A percentile compares a stretch with the other conserved stretches of the same genome.
Evolutionary conservation across 2,797 vertebrate species (phyloP).

Genomic region (Tachyglossus aculeatus): DNA sequence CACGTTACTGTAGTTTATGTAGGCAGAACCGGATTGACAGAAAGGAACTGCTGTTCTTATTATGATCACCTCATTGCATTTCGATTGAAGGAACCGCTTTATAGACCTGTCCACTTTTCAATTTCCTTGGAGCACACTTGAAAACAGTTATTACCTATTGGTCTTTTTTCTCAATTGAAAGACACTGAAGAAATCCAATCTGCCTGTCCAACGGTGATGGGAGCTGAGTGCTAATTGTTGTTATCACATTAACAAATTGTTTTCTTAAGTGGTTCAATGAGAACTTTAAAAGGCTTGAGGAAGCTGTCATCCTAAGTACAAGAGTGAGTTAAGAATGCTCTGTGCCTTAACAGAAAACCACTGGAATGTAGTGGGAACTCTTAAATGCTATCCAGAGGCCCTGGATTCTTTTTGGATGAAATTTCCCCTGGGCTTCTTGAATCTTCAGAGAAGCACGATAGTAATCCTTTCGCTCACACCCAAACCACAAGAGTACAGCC

Average conservation of each 20-base stretch:
- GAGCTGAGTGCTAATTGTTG: neutral
- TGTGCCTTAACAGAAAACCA: no score
- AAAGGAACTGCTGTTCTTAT: neutral
- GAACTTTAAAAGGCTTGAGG: neutral
- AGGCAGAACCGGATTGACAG: no score
- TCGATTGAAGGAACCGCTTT: neutral
- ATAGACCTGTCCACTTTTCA: neutral
- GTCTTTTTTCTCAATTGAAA: neutral
- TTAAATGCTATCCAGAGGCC: no score
- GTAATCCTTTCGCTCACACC: no score
- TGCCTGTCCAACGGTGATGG: neutral
- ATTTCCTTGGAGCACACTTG: neutral
- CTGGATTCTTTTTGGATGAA: no score
- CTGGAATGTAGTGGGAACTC: no score
- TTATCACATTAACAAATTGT: neutral
- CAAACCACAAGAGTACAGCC: no score
- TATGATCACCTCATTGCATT: neutral
- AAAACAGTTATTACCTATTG: neutral
- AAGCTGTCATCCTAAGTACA: neutral
- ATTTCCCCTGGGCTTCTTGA: no score
- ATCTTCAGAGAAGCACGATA: no score
- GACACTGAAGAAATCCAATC: neutral
- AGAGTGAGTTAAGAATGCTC: no score
- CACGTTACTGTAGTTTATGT: no score
- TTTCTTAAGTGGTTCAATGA: neutral